Percentiles rank a stretch among this genome's conserved stretches.
Evolutionary conservation across 2,888 invertebrate species (phyloP).

Genomic region (Phyllotreta cruciferae): DNA sequence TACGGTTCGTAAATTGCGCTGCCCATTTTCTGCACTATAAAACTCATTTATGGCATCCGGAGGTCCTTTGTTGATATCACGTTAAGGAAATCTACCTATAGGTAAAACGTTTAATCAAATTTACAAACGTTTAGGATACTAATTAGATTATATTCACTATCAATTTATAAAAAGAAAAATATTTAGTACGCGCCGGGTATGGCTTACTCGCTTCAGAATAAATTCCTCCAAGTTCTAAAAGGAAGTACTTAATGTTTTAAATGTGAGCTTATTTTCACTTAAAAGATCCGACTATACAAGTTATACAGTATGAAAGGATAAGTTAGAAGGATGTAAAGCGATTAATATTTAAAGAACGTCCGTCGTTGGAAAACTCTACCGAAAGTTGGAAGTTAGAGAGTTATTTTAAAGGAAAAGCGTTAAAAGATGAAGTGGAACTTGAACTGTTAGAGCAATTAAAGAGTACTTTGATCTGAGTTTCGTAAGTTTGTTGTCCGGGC

Average conservation of each 20-base stretch:
- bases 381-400: conserved; percentile 16
- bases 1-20: conserved; percentile 35
- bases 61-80: conserved; percentile 24
- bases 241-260: conserved; percentile 5
- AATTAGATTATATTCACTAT: too few relatives aligned
- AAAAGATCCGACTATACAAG: not conserved
- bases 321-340: conserved; percentile 5
- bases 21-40: conserved; percentile 40
- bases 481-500: conserved; percentile 43
- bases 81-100: not conserved
- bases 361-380: conserved; percentile 5
- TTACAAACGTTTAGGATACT: too few relatives aligned
- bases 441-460: conserved; percentile 42
- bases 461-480: conserved; percentile 43
- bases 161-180: not conserved
- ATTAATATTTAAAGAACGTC: conserved; percentile 22
- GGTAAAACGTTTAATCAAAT: too few relatives aligned
- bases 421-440: conserved; percentile 32
- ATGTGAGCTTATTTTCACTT: not conserved
- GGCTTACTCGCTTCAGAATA: not conserved
- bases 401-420: conserved; percentile 28
- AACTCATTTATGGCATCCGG: conserved; percentile 31
- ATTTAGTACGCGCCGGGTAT: not conserved
- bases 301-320: conserved; percentile 11
- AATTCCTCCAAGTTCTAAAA: conserved; percentile 5